These are phyloP conservation scores for Polydrusus pterygomalis DNA, from an alignment of 2,888 invertebrate genomes.

Conservation along the genomic window DNA sequence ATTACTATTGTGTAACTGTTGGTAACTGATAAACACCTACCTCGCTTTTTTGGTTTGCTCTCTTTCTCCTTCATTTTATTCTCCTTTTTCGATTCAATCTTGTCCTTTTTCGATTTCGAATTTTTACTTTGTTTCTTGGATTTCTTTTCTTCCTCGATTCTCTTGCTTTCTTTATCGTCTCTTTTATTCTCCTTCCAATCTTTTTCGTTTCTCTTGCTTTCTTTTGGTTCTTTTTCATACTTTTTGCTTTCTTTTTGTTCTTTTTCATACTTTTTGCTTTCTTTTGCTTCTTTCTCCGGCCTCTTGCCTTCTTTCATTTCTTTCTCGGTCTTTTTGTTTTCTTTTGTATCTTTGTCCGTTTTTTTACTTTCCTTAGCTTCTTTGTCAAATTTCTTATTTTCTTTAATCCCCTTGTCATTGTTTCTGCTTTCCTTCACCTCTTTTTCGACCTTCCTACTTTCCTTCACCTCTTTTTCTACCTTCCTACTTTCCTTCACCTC, in stretches of 20 bases:
- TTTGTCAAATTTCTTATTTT: conserved; percentile 41
- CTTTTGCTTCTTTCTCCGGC: conserved; percentile 23
- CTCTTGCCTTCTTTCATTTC: conserved; percentile 24
- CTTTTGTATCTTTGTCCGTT: conserved; percentile 16
- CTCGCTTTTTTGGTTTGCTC: conserved; percentile 58
- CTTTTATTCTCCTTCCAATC: conserved; percentile 58
- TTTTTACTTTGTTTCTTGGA: conserved; percentile 57
- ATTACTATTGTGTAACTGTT: neutral
- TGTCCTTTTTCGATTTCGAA: conserved; percentile 64
- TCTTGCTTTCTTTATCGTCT: conserved; percentile 63
- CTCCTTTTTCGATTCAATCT: conserved; percentile 54
- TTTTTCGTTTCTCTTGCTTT: conserved; percentile 50
- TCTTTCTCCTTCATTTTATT: conserved; percentile 56
- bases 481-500: conserved; percentile 62
- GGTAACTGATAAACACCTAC: conserved; percentile 30
- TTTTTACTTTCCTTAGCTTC: conserved; percentile 31
- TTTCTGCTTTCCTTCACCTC: conserved; percentile 32
- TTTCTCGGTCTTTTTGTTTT: conserved; percentile 45
- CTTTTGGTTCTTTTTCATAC: too few species aligned
- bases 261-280: conserved; percentile 45
- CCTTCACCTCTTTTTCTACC: conserved; percentile 57
- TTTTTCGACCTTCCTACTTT: conserved; percentile 33
- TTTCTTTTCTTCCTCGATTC: conserved; percentile 56
- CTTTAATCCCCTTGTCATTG: conserved; percentile 27
- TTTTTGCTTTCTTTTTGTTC: conserved; percentile 28